Conservation (phyloP, 2,113 vertebrate species). For the Geococcyx californianus region DNA sequence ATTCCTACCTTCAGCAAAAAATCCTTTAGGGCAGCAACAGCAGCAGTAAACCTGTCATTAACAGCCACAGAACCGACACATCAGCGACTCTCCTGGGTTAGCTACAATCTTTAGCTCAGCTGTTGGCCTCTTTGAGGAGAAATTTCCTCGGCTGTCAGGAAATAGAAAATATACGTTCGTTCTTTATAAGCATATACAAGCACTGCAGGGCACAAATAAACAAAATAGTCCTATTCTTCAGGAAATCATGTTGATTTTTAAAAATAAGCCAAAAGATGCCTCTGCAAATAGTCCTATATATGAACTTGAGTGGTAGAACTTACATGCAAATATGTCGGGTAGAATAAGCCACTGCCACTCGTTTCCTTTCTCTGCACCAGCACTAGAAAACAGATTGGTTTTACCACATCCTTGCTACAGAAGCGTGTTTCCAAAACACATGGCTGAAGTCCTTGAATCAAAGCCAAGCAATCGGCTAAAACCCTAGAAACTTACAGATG, state of each 20-base stretch:
- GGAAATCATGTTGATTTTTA: neutral
- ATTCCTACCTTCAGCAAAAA: slow-evolving; percentile 64
- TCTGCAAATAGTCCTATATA: neutral
- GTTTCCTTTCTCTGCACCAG: slow-evolving; percentile 7
- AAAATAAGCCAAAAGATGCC: slow-evolving; percentile 23
- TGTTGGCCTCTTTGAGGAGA: slow-evolving; percentile 43
- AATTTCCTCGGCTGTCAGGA: slow-evolving; percentile 43
- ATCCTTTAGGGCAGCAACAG: slow-evolving; percentile 59
- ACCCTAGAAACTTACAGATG: slow-evolving; percentile 43
- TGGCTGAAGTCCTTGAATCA: slow-evolving; percentile 56
- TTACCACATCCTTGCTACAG: slow-evolving; percentile 37
- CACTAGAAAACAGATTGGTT: slow-evolving; percentile 45
- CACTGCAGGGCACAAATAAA: slow-evolving; percentile 51
- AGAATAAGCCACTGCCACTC: slow-evolving; percentile 16
- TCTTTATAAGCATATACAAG: slow-evolving; percentile 27
- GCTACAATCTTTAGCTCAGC: slow-evolving; percentile 56
- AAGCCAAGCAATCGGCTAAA: slow-evolving; percentile 61
- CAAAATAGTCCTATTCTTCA: neutral
- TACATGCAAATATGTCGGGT: neutral
- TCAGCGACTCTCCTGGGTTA: slow-evolving; percentile 40
- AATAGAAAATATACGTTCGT: neutral
- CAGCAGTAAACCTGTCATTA: slow-evolving; percentile 64
- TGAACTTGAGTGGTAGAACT: neutral
- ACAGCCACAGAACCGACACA: slow-evolving; percentile 35
- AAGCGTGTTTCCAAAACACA: slow-evolving; percentile 51